phyloP scores from a whole-genome alignment of 2,888 invertebrate species.

The Sinohyriopsis cumingii region DNA sequence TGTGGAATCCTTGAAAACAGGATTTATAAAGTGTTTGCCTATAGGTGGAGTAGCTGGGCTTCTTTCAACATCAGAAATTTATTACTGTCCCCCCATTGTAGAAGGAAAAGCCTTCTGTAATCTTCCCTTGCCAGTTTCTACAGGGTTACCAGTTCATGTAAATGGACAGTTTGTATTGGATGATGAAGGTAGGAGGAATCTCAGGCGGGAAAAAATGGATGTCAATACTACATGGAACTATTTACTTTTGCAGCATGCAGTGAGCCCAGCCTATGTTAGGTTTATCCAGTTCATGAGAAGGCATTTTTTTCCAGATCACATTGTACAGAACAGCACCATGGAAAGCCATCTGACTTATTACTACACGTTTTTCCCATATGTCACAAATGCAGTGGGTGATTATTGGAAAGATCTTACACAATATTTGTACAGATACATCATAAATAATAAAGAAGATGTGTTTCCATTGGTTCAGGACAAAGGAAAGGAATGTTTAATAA shows the following conservation, averaged over 20 bases:
- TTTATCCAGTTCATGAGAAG: neutral
- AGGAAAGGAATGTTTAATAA: neutral
- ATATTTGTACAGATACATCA: constrained; percentile 14
- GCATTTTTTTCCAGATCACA: neutral
- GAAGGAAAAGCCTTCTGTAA: constrained; percentile 41
- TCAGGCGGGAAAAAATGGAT: constrained; percentile 23
- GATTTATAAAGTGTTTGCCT: constrained; percentile 47
- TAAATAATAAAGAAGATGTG: constrained; percentile 4
- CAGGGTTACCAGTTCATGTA: constrained; percentile 49
- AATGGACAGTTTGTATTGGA: constrained; percentile 57
- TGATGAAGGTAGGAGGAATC: constrained; percentile 42
- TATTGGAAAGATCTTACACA: constrained; percentile 23
- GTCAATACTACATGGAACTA: neutral
- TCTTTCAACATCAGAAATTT: neutral
- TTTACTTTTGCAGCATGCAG: neutral
- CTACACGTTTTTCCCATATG: constrained; percentile 22
- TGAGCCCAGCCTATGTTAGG: constrained; percentile 3
- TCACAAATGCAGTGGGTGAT: constrained; percentile 5
- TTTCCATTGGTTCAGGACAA: constrained; percentile 7
- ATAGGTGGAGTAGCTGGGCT: constrained; percentile 49
- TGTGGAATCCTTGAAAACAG: constrained; percentile 28
- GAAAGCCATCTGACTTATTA: constrained; percentile 4
- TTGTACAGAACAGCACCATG: neutral
- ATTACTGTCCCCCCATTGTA: neutral
- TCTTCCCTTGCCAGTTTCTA: constrained; percentile 47